These are phyloP conservation scores for Pelmatolapia mariae DNA, from an alignment of 2,113 vertebrate genomes.

Conservation along the genomic window DNA sequence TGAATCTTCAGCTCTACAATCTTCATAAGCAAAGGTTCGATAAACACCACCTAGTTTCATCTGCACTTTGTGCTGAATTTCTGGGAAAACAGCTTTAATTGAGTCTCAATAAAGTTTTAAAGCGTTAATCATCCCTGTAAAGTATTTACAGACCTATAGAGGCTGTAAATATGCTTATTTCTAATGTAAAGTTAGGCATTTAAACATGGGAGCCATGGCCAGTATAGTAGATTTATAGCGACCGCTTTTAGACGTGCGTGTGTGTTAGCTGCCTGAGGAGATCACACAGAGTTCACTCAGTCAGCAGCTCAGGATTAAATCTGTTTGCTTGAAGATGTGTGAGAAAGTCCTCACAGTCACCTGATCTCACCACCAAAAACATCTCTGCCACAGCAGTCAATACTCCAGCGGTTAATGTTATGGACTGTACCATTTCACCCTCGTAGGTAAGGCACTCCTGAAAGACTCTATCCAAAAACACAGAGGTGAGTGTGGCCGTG, in stretches of 20 bases:
- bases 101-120: neutral
- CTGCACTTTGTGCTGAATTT: neutral
- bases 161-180: neutral
- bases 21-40: neutral
- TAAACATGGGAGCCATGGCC: neutral
- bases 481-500: constrained; percentile 90
- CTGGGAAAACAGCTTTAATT: neutral
- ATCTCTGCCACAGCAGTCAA: neutral
- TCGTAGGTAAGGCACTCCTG: constrained; percentile 97
- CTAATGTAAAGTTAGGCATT: neutral
- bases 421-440: constrained; percentile 88
- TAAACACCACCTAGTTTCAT: neutral
- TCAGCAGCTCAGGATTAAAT: neutral
- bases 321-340: neutral
- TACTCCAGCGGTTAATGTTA: neutral
- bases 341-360: neutral
- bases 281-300: neutral
- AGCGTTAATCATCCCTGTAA: neutral
- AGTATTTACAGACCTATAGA: neutral
- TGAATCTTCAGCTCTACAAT: neutral
- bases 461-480: constrained; percentile 95
- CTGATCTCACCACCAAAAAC: neutral
- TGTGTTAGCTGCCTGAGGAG: neutral
- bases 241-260: rapidly evolving
- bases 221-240: neutral